A percentile compares a stretch with the other conserved stretches of the same genome.
phyloP scores from a whole-genome alignment of 2,797 vertebrate genomes.

The Linurgus olivaceus region DNA sequence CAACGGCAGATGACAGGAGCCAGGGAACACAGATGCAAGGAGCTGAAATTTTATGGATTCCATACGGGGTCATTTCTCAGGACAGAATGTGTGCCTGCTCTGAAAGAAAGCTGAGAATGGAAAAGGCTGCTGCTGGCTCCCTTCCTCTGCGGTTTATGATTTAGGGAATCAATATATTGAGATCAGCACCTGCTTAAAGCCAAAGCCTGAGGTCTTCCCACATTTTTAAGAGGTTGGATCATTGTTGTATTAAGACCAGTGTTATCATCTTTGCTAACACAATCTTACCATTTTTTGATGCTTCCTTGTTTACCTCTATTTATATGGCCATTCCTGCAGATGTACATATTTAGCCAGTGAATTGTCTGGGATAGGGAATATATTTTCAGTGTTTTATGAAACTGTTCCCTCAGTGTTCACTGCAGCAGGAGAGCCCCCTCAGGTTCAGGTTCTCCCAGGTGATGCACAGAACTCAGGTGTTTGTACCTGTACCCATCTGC shows the following conservation, averaged over 20 bases:
- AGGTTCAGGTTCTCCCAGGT: neutral
- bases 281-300: neutral
- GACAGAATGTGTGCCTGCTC: neutral
- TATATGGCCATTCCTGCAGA: neutral
- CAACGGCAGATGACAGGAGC: neutral
- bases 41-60: neutral
- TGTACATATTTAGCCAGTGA: neutral
- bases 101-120: neutral
- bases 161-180: neutral
- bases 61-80: neutral
- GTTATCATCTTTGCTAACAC: neutral
- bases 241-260: neutral
- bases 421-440: neutral
- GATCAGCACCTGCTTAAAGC: neutral
- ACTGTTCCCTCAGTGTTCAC: neutral
- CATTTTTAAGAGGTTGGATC: neutral
- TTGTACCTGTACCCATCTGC: neutral
- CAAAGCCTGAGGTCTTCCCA: neutral
- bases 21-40: neutral
- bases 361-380: neutral
- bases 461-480: neutral
- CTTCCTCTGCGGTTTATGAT: neutral
- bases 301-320: neutral
- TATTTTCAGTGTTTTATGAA: neutral
- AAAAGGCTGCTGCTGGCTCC: neutral